Evolutionary conservation across 2,113 vertebrate genomes (phyloP).

Genomic region (Rhinichthys klamathensis): DNA sequence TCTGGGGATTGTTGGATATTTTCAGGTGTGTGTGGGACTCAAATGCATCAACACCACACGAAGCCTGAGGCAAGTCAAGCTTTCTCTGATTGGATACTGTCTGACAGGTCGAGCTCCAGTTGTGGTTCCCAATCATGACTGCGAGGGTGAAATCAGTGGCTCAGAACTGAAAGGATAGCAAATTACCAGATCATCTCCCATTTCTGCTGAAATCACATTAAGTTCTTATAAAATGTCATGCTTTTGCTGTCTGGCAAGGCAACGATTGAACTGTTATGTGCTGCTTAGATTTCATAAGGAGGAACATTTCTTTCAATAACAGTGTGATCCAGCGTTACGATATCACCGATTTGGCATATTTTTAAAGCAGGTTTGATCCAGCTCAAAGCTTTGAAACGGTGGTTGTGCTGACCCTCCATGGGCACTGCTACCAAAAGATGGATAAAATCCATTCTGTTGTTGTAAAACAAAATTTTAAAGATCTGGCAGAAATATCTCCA

Average conservation of each 20-base stretch:
- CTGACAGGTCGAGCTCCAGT: not conserved
- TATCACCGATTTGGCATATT: not conserved
- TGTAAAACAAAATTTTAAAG: not conserved
- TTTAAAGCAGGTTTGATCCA: not conserved
- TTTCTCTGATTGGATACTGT: slow-evolving; percentile 14
- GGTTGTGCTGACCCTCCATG: not conserved
- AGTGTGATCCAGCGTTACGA: not conserved
- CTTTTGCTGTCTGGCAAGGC: not conserved
- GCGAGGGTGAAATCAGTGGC: not conserved
- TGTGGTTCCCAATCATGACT: not conserved
- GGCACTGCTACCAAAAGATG: not conserved
- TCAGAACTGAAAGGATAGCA: not conserved
- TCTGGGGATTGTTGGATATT: not conserved
- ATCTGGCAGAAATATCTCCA: not conserved
- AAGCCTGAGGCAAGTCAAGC: slow-evolving; percentile 8
- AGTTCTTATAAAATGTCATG: not conserved
- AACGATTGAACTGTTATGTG: not conserved
- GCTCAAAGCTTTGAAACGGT: slow-evolving; percentile 19
- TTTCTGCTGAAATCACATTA: slow-evolving; percentile 10
- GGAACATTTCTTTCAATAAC: not conserved
- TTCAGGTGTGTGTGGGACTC: not conserved
- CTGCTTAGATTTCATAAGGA: not conserved
- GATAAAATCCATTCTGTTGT: not conserved
- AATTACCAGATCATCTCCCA: not conserved
- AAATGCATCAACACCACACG: not conserved